Evolutionary conservation across 1,140 invertebrate genomes (phyloP).

Genomic region (Hyposmocoma kahamanoa): DNA sequence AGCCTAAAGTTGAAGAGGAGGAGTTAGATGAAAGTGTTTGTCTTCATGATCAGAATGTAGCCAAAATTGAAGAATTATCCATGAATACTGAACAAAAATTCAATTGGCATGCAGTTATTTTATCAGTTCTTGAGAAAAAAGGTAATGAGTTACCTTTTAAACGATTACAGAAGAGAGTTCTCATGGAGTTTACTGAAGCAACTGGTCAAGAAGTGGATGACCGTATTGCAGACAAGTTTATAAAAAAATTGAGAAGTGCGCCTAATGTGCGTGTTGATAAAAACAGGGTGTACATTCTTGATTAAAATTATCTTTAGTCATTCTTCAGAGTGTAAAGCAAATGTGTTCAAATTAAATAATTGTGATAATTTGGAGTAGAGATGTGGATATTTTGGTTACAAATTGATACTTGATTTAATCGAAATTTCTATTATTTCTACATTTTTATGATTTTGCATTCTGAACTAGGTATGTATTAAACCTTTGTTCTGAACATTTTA

Average conservation of each 20-base stretch:
- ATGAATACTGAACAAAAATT: constrained; percentile 47
- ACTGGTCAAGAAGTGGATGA: constrained; percentile 61
- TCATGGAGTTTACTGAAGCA: constrained; percentile 52
- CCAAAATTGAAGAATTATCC: constrained; percentile 31
- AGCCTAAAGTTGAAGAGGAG: constrained; percentile 35
- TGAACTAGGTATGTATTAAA: too few species aligned
- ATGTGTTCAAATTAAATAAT: too few species aligned
- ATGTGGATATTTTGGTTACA: too few species aligned
- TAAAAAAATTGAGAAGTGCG: constrained; percentile 64
- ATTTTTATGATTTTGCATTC: too few species aligned
- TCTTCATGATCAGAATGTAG: constrained; percentile 67
- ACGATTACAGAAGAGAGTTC: constrained; percentile 61
- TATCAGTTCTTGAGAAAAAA: constrained; percentile 60
- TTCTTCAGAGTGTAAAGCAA: too few species aligned
- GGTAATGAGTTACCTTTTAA: constrained; percentile 62
- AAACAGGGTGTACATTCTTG: constrained; percentile 51
- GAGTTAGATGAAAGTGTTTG: constrained; percentile 39
- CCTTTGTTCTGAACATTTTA: too few species aligned
- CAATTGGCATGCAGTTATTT: constrained; percentile 61
- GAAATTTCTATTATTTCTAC: too few species aligned
- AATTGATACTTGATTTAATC: too few species aligned
- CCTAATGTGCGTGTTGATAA: constrained; percentile 65
- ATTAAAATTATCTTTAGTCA: too few species aligned
- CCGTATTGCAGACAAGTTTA: constrained; percentile 67
- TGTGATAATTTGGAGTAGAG: too few species aligned